Conservation (phyloP, 2,888 invertebrate genomes). For the Leucoma salicis region DNA sequence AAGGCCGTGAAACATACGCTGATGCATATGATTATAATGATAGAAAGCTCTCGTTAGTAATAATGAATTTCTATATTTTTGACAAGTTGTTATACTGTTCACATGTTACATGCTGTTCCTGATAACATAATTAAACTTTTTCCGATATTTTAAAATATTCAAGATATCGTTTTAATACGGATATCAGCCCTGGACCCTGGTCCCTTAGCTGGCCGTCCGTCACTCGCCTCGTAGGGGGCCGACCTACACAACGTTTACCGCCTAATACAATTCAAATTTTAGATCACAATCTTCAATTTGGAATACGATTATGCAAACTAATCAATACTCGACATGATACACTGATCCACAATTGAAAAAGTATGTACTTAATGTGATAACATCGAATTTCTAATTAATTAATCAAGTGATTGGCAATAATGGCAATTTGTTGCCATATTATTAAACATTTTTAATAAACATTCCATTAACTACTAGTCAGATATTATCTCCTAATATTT, state of each 20-base stretch:
- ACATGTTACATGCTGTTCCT: too few species aligned
- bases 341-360: conserved; percentile 19
- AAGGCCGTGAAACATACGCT: too few species aligned
- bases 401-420: conserved; percentile 26
- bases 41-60: too few species aligned
- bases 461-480: conserved; percentile 16
- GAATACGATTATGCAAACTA: conserved; percentile 28
- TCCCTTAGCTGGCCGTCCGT: conserved; percentile 12
- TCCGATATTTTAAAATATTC: neutral
- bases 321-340: conserved; percentile 27
- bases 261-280: conserved; percentile 26
- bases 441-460: conserved; percentile 32
- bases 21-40: too few species aligned
- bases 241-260: conserved; percentile 19
- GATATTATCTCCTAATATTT: conserved; percentile 25
- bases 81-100: too few species aligned
- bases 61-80: too few species aligned
- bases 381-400: conserved; percentile 31
- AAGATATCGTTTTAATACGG: neutral
- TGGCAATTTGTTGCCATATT: conserved; percentile 34
- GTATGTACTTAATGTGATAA: conserved; percentile 16
- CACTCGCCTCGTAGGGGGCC: conserved; percentile 15
- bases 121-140: too few species aligned
- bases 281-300: conserved; percentile 29
- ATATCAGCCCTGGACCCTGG: conserved; percentile 2